Percentiles rank a stretch among this genome's conserved stretches.
Conservation (phyloP, 2,888 invertebrate genomes). For the Sarcophaga subvicina region DNA sequence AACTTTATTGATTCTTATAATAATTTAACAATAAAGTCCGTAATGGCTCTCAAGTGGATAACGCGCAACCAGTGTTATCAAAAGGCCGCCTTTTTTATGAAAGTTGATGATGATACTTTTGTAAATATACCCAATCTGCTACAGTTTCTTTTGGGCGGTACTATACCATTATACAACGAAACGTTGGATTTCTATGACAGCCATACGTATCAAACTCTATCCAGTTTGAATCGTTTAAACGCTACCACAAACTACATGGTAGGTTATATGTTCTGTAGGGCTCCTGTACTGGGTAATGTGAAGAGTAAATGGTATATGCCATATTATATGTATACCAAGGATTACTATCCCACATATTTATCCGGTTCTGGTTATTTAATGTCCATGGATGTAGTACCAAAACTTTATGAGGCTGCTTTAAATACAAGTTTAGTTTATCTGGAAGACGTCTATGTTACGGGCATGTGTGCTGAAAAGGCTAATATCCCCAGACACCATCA, state of each 20-base stretch:
- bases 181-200: constrained; percentile 79
- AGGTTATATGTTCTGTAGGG: constrained; percentile 91
- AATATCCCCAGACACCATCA: constrained; percentile 85
- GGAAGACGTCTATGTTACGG: constrained; percentile 91
- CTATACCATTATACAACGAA: constrained; percentile 81
- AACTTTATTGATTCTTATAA: constrained; percentile 92
- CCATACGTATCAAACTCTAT: constrained; percentile 74
- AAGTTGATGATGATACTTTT: constrained; percentile 94
- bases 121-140: constrained; percentile 89
- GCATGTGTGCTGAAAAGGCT: constrained; percentile 86
- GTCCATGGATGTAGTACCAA: constrained; percentile 86
- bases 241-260: constrained; percentile 84
- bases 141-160: constrained; percentile 82
- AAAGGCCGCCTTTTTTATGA: constrained; percentile 87
- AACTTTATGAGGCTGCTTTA: constrained; percentile 86
- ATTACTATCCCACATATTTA: constrained; percentile 90
- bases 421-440: constrained; percentile 88
- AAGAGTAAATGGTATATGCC: constrained; percentile 93
- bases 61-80: constrained; percentile 84
- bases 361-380: constrained; percentile 92
- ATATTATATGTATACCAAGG: constrained; percentile 88
- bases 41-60: constrained; percentile 92
- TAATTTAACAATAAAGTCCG: constrained; percentile 92
- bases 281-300: constrained; percentile 88
- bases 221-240: constrained; percentile 76